phyloP scores from a whole-genome alignment of 2,113 vertebrate species.

The Anolis sagrei region DNA sequence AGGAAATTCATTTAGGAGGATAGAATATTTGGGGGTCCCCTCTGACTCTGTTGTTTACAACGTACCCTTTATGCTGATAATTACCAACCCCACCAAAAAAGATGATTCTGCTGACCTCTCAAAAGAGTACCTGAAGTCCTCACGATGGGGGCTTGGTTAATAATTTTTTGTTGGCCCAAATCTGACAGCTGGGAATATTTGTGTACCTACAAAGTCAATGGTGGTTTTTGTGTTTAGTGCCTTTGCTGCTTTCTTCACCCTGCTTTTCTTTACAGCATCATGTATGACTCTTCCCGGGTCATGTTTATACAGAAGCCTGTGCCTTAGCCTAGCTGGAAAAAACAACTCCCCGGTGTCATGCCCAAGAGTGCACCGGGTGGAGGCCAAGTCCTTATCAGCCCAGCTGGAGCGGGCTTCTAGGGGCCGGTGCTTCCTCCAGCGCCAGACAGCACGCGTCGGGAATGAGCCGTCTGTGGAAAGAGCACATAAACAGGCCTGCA shows the following conservation, averaged over 20 bases:
- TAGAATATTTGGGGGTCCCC: too few species aligned
- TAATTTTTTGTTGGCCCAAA: neutral
- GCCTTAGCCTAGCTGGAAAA: neutral
- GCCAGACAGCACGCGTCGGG: conserved; percentile 34
- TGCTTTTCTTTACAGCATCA: rapidly evolving
- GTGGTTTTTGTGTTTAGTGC: neutral
- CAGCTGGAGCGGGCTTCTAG: conserved; percentile 12
- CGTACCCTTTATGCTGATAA: neutral
- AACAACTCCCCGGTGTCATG: neutral
- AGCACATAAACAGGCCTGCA: conserved; percentile 15
- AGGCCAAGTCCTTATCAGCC: conserved; percentile 14
- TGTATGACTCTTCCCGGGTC: neutral
- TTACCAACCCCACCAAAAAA: neutral
- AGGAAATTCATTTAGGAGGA: too few species aligned
- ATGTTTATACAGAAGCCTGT: neutral
- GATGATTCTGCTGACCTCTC: too few species aligned
- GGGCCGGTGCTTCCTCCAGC: conserved; percentile 9
- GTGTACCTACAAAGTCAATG: neutral
- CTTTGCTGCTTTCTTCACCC: neutral
- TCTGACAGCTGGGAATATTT: neutral
- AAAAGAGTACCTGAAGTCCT: too few species aligned
- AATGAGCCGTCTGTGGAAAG: conserved; percentile 38
- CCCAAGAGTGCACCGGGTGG: neutral
- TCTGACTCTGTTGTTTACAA: neutral
- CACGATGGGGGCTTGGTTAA: neutral